Evolutionary conservation across 2,797 vertebrate species (phyloP), one percentile per base, ranked within the genome.

Genomic region (Dallia pectoralis): DNA sequence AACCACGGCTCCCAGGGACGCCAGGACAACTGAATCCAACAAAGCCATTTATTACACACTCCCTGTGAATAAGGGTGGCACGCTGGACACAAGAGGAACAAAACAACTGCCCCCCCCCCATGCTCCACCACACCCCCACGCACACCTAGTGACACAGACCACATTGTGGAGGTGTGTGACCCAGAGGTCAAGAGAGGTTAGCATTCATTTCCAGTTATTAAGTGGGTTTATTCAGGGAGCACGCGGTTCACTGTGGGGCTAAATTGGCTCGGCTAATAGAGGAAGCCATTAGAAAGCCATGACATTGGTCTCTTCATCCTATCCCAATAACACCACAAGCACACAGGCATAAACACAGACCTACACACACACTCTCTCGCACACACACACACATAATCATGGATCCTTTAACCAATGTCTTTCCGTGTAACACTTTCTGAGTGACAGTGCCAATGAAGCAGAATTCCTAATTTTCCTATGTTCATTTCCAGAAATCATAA

Each of bases 41-140:
- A 91, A 92, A 91, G 87, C 81, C 84, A 82, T 82, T 84, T 90
- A 86, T 89, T 88, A 89, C 87, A 87, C 87, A 87, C 87, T 86
- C 82, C 87, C 86, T 86, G 84, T 87, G 83, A 87, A 86, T 86
- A 86, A 72, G 76, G 74, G 82, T 84, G 87, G 73, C 79, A 82
- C 73, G 86, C 81, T 85, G 92, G 92, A 93, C 90, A 91, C 78
- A 81, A 32, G 14, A n/a, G 65, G 75, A 51, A 89, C 85, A 91
- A 92, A 89, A 79, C 56, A 61, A 72, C 81, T 90, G 84, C 91
- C 84, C 79, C 85, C 75, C 74, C 85, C 63, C 33, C 11, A 11
- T 4, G 12, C 63, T 72, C 47, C 61, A 30, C 18, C 27, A 51
- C 15, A 56, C 72, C 73, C 75, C 56, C 72, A 67, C 33, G 56